Base-by-base conservation (phyloP, 1,140 invertebrate species). In the Oppia nitens region DNA sequence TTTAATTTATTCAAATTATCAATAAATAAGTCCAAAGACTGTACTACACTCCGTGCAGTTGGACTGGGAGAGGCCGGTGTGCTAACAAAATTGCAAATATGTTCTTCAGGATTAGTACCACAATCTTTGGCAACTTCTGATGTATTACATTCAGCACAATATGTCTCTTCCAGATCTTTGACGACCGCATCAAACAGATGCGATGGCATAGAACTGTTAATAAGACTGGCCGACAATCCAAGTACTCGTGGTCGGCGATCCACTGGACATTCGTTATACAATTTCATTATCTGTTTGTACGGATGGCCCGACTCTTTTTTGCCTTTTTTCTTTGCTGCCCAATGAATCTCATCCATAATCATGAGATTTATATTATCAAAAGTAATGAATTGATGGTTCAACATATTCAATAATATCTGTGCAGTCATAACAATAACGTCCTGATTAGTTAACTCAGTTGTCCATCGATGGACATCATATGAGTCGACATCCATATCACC, bases 271-370 rank as follows among this genome's bases (percentile, higher is more conserved):
- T 40, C 6, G 17, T 40, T 40, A 61, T 78, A 70, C 65, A 84
- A 82, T 55, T 78, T 75, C 80, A 87, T 84, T 1, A 87, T 61
- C 55, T 67, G 63, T 40, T 63, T 67, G 55, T 81, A 89, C 0
- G 85, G 81, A 71, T 90, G 84, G 17, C 21, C 21, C 12, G 56
- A 57, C 20, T 28, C 26, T 6, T 26, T n/a, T 2, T 25, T 25
- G 2, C 9, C 32, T 24, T 57, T 57, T 9, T 6, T 40, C 25
- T 60, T 60, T 17, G 29, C 12, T 17, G 81, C 87, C 66, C 82
- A 79, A 69, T 96, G 91, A 68, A 90, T 95, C 69, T 96, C 90
- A 70, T 97, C 91, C 65, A 96, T 82, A 40, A 97, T 81, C 0
- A 95, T 66, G 21, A 96, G 72, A 73, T 84, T 89, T n/a, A 93